Conservation (phyloP, 2,888 invertebrate species). For the Synanthedon vespiformis region DNA sequence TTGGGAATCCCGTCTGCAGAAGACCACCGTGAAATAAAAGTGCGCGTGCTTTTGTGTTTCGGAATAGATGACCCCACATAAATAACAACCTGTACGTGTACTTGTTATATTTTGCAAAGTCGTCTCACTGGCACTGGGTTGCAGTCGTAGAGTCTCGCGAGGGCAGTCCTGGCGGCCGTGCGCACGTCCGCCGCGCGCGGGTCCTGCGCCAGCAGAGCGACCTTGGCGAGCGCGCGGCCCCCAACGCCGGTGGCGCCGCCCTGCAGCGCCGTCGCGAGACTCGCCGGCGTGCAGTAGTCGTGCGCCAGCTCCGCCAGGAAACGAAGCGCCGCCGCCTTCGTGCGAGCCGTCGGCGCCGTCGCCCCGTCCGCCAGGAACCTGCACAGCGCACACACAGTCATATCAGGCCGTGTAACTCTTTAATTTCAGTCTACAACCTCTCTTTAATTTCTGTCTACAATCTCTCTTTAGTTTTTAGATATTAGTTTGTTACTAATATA, state of each 20-base stretch:
- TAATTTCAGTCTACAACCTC: too few relatives aligned
- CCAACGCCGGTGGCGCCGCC: conserved; percentile 60
- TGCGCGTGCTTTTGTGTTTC: too few relatives aligned
- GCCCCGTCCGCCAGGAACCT: conserved; percentile 91
- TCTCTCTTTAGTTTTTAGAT: too few relatives aligned
- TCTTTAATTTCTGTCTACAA: too few relatives aligned
- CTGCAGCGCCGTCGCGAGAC: conserved; percentile 47
- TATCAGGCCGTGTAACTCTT: neutral
- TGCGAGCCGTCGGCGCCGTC: conserved; percentile 89
- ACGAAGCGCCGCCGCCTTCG: conserved; percentile 80
- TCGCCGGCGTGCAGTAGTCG: conserved; percentile 70
- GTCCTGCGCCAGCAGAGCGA: conserved; percentile 78
- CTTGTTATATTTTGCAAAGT: too few relatives aligned
- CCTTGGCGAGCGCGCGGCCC: conserved; percentile 78
- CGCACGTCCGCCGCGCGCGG: conserved; percentile 78
- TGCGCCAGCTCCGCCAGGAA: conserved; percentile 79
- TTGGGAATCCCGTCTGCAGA: too few relatives aligned
- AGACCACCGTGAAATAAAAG: too few relatives aligned
- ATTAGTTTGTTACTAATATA: too few relatives aligned
- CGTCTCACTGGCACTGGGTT: conserved; percentile 78
- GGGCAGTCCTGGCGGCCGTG: conserved; percentile 74
- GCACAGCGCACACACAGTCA: conserved; percentile 1
- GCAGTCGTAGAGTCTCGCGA: conserved; percentile 90
- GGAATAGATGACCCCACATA: too few relatives aligned
- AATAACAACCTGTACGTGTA: too few relatives aligned